Evolutionary conservation across 2,797 vertebrate species (phyloP).

Genomic region (Otolemur crassicaudatus): DNA sequence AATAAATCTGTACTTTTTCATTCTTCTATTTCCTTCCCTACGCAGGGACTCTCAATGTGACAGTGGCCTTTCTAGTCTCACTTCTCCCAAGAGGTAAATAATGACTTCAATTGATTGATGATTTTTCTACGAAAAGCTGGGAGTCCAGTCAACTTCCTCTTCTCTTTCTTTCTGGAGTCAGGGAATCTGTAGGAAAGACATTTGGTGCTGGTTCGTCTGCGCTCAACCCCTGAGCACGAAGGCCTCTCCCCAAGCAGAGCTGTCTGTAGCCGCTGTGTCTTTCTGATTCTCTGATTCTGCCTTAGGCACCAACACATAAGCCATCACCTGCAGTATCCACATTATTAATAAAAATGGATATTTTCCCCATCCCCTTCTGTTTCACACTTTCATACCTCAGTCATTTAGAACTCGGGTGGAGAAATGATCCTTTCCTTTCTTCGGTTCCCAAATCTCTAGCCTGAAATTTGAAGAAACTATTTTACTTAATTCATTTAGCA

Average conservation of each 20-base stretch:
- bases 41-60: neutral
- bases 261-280: rapidly evolving
- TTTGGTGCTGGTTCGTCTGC: neutral
- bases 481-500: neutral
- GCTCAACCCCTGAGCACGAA: neutral
- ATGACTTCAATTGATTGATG: neutral
- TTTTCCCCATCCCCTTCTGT: neutral
- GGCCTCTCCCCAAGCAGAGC: neutral
- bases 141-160: neutral
- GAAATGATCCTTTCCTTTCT: neutral
- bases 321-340: neutral
- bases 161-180: neutral
- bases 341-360: neutral
- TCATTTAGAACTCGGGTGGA: neutral
- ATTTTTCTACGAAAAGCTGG: neutral
- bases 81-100: neutral
- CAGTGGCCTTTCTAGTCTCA: neutral
- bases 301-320: neutral
- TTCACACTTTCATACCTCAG: neutral
- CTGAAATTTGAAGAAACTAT: neutral
- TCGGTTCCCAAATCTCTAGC: neutral
- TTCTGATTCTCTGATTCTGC: neutral
- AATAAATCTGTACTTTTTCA: neutral
- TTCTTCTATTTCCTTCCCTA: neutral
- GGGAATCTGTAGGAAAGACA: neutral